Conservation (phyloP, 1,140 invertebrate species). For the Adelges cooleyi region DNA sequence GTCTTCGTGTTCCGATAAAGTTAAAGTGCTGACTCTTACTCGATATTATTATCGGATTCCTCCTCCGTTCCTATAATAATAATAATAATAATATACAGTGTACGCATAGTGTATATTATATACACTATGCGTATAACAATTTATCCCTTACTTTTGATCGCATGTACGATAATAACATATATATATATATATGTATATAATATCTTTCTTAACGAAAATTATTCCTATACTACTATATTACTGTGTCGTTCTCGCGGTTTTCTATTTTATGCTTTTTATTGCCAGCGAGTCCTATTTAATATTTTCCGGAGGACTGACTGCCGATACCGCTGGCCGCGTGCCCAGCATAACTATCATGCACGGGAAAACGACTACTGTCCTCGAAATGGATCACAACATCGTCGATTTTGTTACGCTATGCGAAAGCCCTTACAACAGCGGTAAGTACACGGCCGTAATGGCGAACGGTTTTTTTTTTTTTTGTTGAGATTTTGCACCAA, state of each 20-base stretch:
- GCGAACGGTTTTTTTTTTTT: too few species aligned
- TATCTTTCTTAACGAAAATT: background rate
- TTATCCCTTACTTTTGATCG: too few species aligned
- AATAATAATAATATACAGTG: too few species aligned
- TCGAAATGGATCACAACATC: constrained; percentile 98
- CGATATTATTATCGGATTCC: too few species aligned
- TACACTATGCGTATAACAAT: too few species aligned
- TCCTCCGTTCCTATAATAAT: too few species aligned
- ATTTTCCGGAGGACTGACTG: constrained; percentile 89
- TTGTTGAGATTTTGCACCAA: too few species aligned
- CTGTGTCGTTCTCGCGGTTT: background rate
- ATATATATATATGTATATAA: background rate
- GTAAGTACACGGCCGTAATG: constrained; percentile 44
- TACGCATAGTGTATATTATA: too few species aligned
- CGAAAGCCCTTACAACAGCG: constrained; percentile 83
- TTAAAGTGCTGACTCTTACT: too few species aligned
- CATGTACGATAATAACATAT: background rate
- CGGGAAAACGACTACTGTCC: constrained; percentile 85
- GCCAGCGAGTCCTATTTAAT: constrained; percentile 70
- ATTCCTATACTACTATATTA: background rate
- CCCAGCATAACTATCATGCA: constrained; percentile 93
- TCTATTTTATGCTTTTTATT: background rate
- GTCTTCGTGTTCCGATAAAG: too few species aligned
- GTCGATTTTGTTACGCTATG: constrained; percentile 93
- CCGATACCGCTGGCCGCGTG: constrained; percentile 75